Percentiles rank a stretch among this genome's conserved stretches.
phyloP scores from a whole-genome alignment of 1,140 invertebrate species.

The Ceratosolen solmsi region DNA sequence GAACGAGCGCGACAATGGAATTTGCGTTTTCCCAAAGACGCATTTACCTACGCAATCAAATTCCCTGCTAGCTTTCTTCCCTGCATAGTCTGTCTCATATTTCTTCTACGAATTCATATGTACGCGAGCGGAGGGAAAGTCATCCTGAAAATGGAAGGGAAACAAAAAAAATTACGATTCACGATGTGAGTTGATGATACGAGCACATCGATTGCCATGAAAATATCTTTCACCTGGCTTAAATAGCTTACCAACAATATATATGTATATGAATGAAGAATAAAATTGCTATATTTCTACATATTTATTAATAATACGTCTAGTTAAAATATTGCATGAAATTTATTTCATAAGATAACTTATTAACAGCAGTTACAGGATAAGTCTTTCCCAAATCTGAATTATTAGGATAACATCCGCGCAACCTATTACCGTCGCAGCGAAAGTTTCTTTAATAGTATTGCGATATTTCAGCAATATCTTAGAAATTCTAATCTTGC shows the following conservation, averaged over 20 bases:
- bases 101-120: slow-evolving; percentile 30
- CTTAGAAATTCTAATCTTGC: too few species aligned
- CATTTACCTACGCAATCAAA: neutral
- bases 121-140: neutral
- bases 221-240: neutral
- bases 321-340: neutral
- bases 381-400: neutral
- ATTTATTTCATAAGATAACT: too few species aligned
- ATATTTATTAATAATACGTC: neutral
- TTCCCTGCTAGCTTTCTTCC: neutral
- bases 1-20: slow-evolving; percentile 22
- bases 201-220: neutral
- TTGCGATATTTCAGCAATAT: too few species aligned
- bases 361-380: too few species aligned
- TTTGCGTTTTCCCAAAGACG: slow-evolving; percentile 30
- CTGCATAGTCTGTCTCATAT: neutral
- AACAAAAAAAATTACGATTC: neutral
- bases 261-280: neutral
- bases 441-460: neutral
- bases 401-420: neutral
- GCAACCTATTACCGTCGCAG: neutral
- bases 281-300: neutral
- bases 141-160: neutral
- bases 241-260: neutral
- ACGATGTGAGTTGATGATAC: neutral